Evolutionary conservation across 2,888 invertebrate species (phyloP).

Genomic region (Cheilosia soror): DNA sequence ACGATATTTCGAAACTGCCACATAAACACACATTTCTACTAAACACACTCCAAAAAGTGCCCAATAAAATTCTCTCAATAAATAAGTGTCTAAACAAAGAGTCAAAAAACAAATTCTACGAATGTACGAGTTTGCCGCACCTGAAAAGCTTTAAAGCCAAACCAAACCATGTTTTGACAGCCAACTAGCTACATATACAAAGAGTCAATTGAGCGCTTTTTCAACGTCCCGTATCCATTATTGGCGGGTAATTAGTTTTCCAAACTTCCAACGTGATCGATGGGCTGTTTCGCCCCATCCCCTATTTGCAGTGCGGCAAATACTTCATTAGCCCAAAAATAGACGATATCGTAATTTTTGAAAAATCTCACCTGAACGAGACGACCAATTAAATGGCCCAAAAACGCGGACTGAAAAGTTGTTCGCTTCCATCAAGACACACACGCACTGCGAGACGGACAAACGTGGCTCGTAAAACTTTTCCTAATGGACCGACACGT

Average conservation of each 20-base stretch:
- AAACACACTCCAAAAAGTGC: slow-evolving; percentile 32
- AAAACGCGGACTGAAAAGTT: slow-evolving; percentile 14
- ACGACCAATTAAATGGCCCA: slow-evolving; percentile 39
- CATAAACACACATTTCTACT: slow-evolving; percentile 32
- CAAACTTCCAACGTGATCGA: slow-evolving; percentile 67
- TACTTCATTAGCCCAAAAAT: slow-evolving; percentile 59
- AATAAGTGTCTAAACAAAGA: slow-evolving; percentile 48
- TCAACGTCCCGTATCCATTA: slow-evolving; percentile 55
- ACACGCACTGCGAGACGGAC: neutral
- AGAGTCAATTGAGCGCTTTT: slow-evolving; percentile 53
- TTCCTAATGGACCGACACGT: slow-evolving; percentile 65
- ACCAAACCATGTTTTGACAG: slow-evolving; percentile 57
- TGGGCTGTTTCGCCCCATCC: slow-evolving; percentile 25
- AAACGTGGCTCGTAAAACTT: slow-evolving; percentile 62
- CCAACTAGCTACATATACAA: slow-evolving; percentile 35
- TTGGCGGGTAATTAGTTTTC: slow-evolving; percentile 57
- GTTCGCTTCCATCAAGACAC: neutral
- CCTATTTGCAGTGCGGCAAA: slow-evolving; percentile 36
- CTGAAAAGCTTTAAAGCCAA: slow-evolving; percentile 33
- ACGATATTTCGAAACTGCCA: slow-evolving; percentile 39
- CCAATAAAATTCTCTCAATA: slow-evolving; percentile 53
- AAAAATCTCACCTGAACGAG: slow-evolving; percentile 52
- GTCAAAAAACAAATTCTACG: neutral
- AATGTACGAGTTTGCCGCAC: neutral
- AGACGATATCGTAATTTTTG: slow-evolving; percentile 34